A percentile compares a stretch with the other conserved stretches of the same genome.
Conservation (phyloP, 1,140 invertebrate species). For the Polypedilum vanderplanki region DNA sequence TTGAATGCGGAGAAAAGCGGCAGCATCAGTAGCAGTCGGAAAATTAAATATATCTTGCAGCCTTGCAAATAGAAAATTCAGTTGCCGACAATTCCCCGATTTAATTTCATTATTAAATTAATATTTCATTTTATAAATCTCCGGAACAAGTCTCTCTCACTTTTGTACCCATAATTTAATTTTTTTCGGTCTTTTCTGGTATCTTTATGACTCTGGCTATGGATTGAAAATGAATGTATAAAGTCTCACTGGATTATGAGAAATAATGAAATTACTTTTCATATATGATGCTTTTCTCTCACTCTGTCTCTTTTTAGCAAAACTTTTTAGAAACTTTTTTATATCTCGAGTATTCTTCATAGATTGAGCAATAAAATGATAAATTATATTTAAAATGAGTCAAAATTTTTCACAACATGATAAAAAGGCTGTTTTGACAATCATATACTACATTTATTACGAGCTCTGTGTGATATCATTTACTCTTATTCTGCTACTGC, state of each 20-base stretch:
- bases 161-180: constrained; percentile 12
- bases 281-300: neutral
- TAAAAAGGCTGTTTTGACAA: too few species aligned
- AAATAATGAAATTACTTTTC: neutral
- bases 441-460: neutral
- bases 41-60: neutral
- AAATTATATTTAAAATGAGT: neutral
- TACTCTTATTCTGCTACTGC: neutral
- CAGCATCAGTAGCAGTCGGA: neutral
- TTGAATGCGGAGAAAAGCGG: neutral
- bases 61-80: constrained; percentile 8
- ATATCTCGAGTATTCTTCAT: too few species aligned
- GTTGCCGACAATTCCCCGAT: neutral
- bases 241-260: neutral
- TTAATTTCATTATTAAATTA: constrained; percentile 27
- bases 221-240: constrained; percentile 13
- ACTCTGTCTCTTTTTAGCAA: too few species aligned
- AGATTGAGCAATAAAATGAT: neutral
- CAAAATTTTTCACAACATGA: too few species aligned
- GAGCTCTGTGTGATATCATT: neutral
- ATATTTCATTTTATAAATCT: constrained; percentile 28
- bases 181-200: neutral
- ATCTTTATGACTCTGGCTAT: neutral
- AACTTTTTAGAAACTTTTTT: too few species aligned
- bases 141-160: neutral